Evolutionary conservation across 2,113 vertebrate genomes (phyloP), one percentile per base, ranked within the genome.

Genomic region (Columbina picui): DNA sequence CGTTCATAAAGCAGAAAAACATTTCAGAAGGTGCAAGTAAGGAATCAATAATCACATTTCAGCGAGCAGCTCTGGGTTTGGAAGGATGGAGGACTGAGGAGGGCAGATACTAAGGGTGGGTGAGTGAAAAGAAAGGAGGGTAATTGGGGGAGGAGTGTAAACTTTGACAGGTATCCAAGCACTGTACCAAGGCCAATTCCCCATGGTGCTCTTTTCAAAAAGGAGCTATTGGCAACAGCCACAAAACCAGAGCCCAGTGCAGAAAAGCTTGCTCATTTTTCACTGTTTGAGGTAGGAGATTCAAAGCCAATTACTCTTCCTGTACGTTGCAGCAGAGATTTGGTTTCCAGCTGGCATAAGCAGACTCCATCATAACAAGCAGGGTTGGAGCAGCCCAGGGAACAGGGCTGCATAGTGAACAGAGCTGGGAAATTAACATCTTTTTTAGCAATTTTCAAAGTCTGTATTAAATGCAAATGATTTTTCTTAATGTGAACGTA

Each of bases 241-340:
- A 2, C 63, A 80, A 77, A 88, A 53, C 0, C 27, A 73, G 61
- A 88, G 63, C 29, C 36, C 43, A 59, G 14, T 57, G 50, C 55
- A 69, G 30, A 29, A 43, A 61, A n/a, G 10, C 50, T 70, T 64
- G n/a, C 55, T 92, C 11, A 45, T 69, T 90, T 88, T 92, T 86
- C 36, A 14, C 30, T 73, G 59, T 10, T 90, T 78, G 29, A 30
- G 41, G 34, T 65, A 65, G 75, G 22, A 49, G 29, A 14, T 93
- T 87, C 68, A 63, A 88, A 70, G 71, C 34, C 18, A 25, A 45
- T 67, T 83, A 57, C 19, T 81, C 45, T 41, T 55, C 38, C 10
- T 75, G 4, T 73, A 70, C 70, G 13, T 30, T 85, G 75, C 38
- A 63, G 39, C 23, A 36, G 36, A 34, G 22, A 2, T 38, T 81